These are phyloP conservation scores for Resseliella maxima DNA, from an alignment of 2,888 invertebrate species.

Conservation along the genomic window DNA sequence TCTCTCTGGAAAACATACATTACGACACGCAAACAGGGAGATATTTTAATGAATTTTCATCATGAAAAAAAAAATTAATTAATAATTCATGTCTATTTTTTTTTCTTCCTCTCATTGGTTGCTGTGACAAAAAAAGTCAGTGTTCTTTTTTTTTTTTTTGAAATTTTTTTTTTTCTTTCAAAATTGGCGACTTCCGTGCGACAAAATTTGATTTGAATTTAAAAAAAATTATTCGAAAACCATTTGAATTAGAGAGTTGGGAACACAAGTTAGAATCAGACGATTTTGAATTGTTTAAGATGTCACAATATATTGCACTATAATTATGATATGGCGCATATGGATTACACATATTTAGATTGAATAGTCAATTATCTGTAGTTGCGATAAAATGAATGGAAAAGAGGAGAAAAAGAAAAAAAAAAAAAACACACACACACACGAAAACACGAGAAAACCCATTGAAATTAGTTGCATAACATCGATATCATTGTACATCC, in stretches of 20 bases:
- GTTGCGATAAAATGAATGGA: too few relatives aligned
- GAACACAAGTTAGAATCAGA: neutral
- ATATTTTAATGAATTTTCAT: neutral
- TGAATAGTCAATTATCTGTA: slow-evolving; percentile 3
- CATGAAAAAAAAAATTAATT: too few relatives aligned
- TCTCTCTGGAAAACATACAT: neutral
- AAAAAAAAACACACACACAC: neutral
- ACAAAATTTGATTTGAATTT: neutral
- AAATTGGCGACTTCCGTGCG: neutral
- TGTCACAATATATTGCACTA: neutral
- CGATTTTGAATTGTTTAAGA: neutral
- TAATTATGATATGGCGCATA: neutral
- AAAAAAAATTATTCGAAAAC: too few relatives aligned
- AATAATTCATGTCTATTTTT: too few relatives aligned
- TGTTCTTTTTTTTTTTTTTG: neutral
- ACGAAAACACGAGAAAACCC: too few relatives aligned
- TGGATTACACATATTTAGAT: neutral
- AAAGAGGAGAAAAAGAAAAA: neutral
- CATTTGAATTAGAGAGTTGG: neutral
- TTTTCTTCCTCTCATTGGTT: neutral
- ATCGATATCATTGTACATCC: neutral
- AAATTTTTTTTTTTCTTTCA: neutral
- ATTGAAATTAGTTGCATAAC: neutral
- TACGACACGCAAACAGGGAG: slow-evolving; percentile 33
- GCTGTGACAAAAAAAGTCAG: too few relatives aligned